phyloP scores from a whole-genome alignment of 2,113 vertebrate species.

The Dolichallabes microphthalmus region DNA sequence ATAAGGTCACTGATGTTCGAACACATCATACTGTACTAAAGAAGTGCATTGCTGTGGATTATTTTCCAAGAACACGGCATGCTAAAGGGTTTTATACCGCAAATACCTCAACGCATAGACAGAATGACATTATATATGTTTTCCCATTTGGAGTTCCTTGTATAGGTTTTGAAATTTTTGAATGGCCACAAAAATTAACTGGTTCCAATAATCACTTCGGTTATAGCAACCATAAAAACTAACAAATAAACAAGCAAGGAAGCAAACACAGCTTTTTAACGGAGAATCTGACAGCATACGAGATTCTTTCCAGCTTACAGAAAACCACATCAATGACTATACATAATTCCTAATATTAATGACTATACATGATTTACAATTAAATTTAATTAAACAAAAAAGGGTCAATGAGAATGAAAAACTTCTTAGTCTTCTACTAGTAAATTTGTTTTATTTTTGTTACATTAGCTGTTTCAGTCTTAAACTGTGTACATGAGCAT shows the following conservation, averaged over 20 bases:
- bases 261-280: background rate
- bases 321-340: too few species aligned
- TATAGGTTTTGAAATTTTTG: too few species aligned
- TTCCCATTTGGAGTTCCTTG: background rate
- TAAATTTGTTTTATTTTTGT: background rate
- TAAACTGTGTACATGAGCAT: background rate
- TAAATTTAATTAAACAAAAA: background rate
- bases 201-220: background rate
- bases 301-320: background rate
- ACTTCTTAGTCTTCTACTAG: background rate
- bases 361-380: background rate
- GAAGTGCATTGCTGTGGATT: background rate
- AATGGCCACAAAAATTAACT: background rate
- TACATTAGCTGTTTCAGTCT: background rate
- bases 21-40: background rate
- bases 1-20: slow-evolving; percentile 4
- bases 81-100: background rate
- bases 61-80: background rate
- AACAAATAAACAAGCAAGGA: background rate
- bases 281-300: background rate
- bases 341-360: background rate
- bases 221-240: background rate
- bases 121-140: background rate
- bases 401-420: background rate
- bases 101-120: background rate